Evolutionary conservation across 64 coral and sea anemone species (phyloP).

Genomic region (Porites australiensis): DNA sequence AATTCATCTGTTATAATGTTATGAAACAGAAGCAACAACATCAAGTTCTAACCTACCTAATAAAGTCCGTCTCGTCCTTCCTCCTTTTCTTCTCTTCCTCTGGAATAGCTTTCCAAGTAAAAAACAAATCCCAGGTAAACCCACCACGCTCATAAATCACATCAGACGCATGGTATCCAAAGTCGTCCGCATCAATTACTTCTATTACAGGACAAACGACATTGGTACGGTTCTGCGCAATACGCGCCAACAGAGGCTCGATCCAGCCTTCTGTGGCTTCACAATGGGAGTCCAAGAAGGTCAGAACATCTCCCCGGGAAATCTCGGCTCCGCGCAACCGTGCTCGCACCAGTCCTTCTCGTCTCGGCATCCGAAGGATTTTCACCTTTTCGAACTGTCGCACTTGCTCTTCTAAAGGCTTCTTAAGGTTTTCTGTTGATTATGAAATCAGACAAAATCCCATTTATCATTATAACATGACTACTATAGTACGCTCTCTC

Average conservation of each 20-base stretch:
- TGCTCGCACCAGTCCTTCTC: slow-evolving; percentile 86
- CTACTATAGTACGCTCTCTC: no score
- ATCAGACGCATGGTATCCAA: slow-evolving; percentile 83
- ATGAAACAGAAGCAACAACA: neutral
- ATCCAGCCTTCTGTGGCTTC: slow-evolving; percentile 91
- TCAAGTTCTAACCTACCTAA: slow-evolving; percentile 59
- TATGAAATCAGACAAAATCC: no score
- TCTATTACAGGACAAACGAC: slow-evolving; percentile 95
- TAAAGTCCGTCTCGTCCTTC: slow-evolving; percentile 86
- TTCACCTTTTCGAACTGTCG: slow-evolving; percentile 87
- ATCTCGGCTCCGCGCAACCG: slow-evolving; percentile 81
- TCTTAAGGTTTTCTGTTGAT: slow-evolving; percentile 60
- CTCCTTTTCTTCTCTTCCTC: slow-evolving; percentile 83
- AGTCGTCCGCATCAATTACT: slow-evolving; percentile 90
- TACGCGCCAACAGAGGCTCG: slow-evolving; percentile 82
- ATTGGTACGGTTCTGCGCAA: slow-evolving; percentile 83
- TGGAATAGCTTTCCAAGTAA: slow-evolving; percentile 94
- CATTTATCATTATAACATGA: no score
- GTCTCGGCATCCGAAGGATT: slow-evolving; percentile 75
- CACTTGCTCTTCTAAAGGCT: slow-evolving; percentile 76
- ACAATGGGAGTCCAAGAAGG: slow-evolving; percentile 93
- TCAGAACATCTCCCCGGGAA: slow-evolving; percentile 87
- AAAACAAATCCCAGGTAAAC: slow-evolving; percentile 90
- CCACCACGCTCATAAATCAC: slow-evolving; percentile 93
- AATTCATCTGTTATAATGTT: neutral